Evolutionary conservation across 2,797 vertebrate genomes (phyloP).

Genomic region (Periophthalmus magnuspinnatus): DNA sequence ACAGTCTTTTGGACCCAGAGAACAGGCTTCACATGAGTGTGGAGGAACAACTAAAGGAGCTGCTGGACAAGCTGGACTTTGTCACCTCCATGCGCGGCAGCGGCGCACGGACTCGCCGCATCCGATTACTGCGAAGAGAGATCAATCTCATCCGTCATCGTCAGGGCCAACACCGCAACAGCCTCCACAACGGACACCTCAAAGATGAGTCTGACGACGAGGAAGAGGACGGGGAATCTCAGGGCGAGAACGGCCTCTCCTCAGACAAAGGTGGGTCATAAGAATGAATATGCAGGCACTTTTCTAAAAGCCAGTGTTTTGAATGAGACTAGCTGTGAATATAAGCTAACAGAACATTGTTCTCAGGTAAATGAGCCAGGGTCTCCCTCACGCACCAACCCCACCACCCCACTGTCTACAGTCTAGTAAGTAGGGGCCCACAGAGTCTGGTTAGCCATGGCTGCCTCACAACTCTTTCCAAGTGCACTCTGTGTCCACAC

Average conservation of each 20-base stretch:
- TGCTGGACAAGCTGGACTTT: slow-evolving; percentile 93
- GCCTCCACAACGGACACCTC: slow-evolving; percentile 77
- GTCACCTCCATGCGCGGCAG: slow-evolving; percentile 89
- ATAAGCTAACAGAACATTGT: slow-evolving; percentile 78
- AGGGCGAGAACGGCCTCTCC: slow-evolving; percentile 59
- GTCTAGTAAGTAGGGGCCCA: slow-evolving; percentile 82
- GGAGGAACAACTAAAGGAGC: slow-evolving; percentile 91
- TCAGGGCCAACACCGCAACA: slow-evolving; percentile 81
- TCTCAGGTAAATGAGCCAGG: slow-evolving; percentile 81
- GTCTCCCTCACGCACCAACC: slow-evolving; percentile 80
- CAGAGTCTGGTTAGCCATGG: slow-evolving; percentile 77
- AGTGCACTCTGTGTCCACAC: slow-evolving; percentile 72
- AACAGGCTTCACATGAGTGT: slow-evolving; percentile 90
- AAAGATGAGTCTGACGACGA: slow-evolving; percentile 58
- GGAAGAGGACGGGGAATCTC: slow-evolving; percentile 67
- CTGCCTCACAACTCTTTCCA: slow-evolving; percentile 76
- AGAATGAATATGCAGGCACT: slow-evolving; percentile 50
- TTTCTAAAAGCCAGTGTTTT: slow-evolving; percentile 54
- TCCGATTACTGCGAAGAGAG: slow-evolving; percentile 89
- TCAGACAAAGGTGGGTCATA: slow-evolving; percentile 76
- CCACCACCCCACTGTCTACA: slow-evolving; percentile 80
- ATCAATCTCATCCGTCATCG: slow-evolving; percentile 89
- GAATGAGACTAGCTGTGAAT: slow-evolving; percentile 71
- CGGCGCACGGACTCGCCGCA: slow-evolving; percentile 87
- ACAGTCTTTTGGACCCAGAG: slow-evolving; percentile 88